A percentile compares a stretch with the other conserved stretches of the same genome.
These are phyloP conservation scores for Ylistrum balloti DNA, from an alignment of 1,140 invertebrate species.

Conservation along the genomic window DNA sequence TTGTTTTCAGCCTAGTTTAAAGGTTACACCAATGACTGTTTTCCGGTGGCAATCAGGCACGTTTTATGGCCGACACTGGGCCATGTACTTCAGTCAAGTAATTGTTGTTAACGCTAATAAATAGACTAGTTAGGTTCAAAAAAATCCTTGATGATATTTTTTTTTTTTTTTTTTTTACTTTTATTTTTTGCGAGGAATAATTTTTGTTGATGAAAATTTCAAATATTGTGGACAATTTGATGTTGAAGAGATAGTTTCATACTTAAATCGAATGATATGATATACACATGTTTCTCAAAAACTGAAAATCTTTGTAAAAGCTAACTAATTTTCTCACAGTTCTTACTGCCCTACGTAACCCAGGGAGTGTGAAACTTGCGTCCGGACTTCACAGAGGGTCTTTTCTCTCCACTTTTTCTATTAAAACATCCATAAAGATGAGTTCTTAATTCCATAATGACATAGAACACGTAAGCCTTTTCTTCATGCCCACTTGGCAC, in stretches of 20 bases:
- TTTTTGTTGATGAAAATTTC: too few relatives aligned
- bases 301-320: background rate
- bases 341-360: background rate
- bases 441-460: conserved; percentile 21
- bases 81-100: conserved; percentile 12
- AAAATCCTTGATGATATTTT: background rate
- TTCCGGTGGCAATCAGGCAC: background rate
- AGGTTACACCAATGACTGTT: background rate
- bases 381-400: conserved; percentile 17
- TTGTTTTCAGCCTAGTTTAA: background rate
- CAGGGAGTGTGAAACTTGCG: background rate
- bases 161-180: too few relatives aligned
- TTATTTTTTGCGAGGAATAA: too few relatives aligned
- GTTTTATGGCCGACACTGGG: background rate
- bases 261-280: too few relatives aligned
- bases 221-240: too few relatives aligned
- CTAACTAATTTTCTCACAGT: background rate
- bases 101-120: background rate
- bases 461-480: background rate
- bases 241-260: too few relatives aligned
- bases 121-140: background rate
- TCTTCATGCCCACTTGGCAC: background rate
- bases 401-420: conserved; percentile 11
- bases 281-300: too few relatives aligned
- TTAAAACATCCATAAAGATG: background rate